These are phyloP conservation scores for Pogona vitticeps DNA, from an alignment of 2,113 vertebrate species.

Conservation along the genomic window DNA sequence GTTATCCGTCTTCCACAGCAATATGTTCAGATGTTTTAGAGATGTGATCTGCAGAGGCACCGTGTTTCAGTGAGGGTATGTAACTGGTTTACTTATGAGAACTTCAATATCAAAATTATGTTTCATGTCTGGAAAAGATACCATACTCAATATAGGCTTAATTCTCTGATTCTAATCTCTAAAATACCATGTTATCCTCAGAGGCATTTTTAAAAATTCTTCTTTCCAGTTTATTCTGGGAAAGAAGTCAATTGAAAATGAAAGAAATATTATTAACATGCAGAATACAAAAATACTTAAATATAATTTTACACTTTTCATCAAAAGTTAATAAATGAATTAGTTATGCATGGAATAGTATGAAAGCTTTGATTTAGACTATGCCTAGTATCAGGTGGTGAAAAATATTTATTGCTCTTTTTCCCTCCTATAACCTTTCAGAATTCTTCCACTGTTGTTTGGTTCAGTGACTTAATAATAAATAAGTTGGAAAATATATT, in stretches of 20 bases:
- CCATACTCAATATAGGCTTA: not conserved
- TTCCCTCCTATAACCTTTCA: constrained; percentile 44
- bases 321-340: constrained; percentile 55
- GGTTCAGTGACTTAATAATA: constrained; percentile 40
- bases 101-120: not conserved
- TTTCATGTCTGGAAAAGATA: not conserved
- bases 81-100: constrained; percentile 1
- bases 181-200: constrained; percentile 52
- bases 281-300: constrained; percentile 37
- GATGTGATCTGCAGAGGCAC: constrained; percentile 17
- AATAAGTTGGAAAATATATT: constrained; percentile 52
- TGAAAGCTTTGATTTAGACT: constrained; percentile 51
- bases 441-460: constrained; percentile 46
- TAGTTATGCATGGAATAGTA: constrained; percentile 49
- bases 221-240: not conserved
- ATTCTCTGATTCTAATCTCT: constrained; percentile 32
- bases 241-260: constrained; percentile 52
- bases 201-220: too few relatives aligned
- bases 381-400: constrained; percentile 49
- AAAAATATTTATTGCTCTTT: constrained; percentile 59
- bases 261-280: constrained; percentile 24
- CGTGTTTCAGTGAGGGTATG: constrained; percentile 22
- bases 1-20: not conserved
- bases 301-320: constrained; percentile 14
- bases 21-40: constrained; percentile 5